phyloP scores from a whole-genome alignment of 2,113 vertebrate species.

The Stegostoma tigrinum region DNA sequence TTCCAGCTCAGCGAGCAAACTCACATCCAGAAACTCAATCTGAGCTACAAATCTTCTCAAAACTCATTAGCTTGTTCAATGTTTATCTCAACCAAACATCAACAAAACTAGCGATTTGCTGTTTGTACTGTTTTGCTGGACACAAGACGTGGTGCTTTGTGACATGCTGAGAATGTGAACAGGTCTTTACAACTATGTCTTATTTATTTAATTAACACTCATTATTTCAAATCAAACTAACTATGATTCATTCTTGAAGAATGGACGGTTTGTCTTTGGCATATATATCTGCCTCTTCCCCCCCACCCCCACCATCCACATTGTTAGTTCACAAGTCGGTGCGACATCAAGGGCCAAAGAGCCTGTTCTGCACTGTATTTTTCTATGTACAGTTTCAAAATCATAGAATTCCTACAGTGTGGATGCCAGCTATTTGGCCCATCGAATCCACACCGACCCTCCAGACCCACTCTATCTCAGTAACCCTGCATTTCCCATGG shows the following conservation, averaged over 20 bases:
- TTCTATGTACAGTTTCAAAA: not conserved
- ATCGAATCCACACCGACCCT: too few species aligned
- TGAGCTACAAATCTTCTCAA: too few species aligned
- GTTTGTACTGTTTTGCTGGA: not conserved
- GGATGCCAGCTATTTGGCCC: too few species aligned
- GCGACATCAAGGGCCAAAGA: too few species aligned
- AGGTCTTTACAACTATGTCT: not conserved
- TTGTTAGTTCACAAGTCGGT: too few species aligned
- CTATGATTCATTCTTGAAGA: not conserved
- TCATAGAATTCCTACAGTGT: not conserved
- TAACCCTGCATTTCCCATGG: too few species aligned
- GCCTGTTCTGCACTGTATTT: too few species aligned
- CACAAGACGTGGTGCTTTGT: not conserved
- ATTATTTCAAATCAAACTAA: not conserved
- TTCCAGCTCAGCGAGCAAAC: too few species aligned
- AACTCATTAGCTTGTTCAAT: not conserved
- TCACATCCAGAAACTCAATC: too few species aligned
- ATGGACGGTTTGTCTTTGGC: not conserved
- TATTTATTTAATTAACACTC: not conserved
- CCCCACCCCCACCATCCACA: too few species aligned
- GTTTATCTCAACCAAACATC: not conserved
- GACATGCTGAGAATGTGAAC: not conserved
- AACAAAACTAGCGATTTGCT: not conserved
- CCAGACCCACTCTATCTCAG: too few species aligned
- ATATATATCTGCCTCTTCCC: not conserved